A percentile compares a stretch with the other conserved stretches of the same genome.
Evolutionary conservation across 2,113 vertebrate species (phyloP).

Genomic region (Suricata suricatta): DNA sequence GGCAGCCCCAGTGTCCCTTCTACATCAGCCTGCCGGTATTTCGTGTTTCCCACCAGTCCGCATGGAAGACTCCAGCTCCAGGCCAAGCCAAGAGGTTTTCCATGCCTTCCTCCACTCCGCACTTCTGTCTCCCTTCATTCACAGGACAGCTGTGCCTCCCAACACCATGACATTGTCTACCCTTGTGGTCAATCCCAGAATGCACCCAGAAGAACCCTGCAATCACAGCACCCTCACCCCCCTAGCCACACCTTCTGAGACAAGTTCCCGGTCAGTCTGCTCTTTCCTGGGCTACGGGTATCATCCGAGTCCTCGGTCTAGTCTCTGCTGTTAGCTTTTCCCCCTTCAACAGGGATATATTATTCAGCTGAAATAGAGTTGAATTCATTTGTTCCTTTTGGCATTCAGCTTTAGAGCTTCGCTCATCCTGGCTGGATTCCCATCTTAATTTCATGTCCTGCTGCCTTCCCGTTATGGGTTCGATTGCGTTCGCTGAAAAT

Average conservation of each 20-base stretch:
- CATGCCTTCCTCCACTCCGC: background rate
- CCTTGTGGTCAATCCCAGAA: rapidly evolving
- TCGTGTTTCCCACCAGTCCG: too few relatives aligned
- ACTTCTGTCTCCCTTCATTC: background rate
- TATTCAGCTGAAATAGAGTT: background rate
- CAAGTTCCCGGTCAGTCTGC: rapidly evolving
- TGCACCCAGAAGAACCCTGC: rapidly evolving
- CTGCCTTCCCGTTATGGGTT: too few relatives aligned
- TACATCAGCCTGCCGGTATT: background rate
- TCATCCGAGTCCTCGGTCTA: rapidly evolving
- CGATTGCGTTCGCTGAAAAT: background rate
- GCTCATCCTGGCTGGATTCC: background rate
- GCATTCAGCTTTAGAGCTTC: background rate
- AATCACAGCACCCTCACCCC: rapidly evolving
- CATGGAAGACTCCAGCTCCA: background rate
- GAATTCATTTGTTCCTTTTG: background rate
- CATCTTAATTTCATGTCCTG: background rate
- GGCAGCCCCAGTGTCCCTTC: too few relatives aligned
- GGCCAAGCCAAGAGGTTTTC: too few relatives aligned
- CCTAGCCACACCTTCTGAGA: background rate
- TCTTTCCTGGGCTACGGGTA: background rate
- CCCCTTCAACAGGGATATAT: rapidly evolving
- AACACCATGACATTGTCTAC: rapidly evolving
- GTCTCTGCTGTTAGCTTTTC: background rate
- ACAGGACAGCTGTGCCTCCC: background rate